Evolutionary conservation across 2,888 invertebrate genomes (phyloP).

Genomic region (Kryphioiulus occultus): DNA sequence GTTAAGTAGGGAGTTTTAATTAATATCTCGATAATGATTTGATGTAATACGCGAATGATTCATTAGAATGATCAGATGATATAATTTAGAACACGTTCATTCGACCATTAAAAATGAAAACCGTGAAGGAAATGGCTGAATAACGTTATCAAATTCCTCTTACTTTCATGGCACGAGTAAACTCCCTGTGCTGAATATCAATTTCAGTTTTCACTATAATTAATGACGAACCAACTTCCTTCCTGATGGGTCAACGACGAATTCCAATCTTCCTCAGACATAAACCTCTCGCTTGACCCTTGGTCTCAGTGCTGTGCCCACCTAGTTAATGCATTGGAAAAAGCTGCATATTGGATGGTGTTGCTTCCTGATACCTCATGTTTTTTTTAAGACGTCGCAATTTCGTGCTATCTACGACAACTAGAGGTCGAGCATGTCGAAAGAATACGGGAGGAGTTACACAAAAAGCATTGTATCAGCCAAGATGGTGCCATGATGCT

Average conservation of each 20-base stretch:
- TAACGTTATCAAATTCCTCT: background rate
- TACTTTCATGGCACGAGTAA: background rate
- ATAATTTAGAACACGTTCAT: background rate
- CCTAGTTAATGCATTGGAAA: background rate
- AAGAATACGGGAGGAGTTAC: background rate
- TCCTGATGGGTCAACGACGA: background rate
- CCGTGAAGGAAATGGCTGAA: background rate
- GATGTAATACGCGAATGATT: too few species aligned
- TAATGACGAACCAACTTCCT: background rate
- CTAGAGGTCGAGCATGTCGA: background rate
- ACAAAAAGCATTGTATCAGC: background rate
- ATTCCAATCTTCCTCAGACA: background rate
- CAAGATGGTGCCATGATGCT: background rate
- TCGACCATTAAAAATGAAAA: background rate
- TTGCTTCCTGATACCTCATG: constrained; percentile 14
- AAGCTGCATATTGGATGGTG: background rate
- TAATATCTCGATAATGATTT: too few species aligned
- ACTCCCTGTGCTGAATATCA: background rate
- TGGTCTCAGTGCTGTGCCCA: background rate
- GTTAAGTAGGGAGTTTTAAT: too few species aligned
- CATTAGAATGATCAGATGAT: background rate
- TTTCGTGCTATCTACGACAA: constrained; percentile 12
- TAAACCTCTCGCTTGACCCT: constrained; percentile 8
- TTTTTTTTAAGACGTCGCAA: background rate
- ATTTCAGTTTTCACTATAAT: background rate